phyloP scores from a whole-genome alignment of 2,797 vertebrate genomes.

The Lithobates pipiens region DNA sequence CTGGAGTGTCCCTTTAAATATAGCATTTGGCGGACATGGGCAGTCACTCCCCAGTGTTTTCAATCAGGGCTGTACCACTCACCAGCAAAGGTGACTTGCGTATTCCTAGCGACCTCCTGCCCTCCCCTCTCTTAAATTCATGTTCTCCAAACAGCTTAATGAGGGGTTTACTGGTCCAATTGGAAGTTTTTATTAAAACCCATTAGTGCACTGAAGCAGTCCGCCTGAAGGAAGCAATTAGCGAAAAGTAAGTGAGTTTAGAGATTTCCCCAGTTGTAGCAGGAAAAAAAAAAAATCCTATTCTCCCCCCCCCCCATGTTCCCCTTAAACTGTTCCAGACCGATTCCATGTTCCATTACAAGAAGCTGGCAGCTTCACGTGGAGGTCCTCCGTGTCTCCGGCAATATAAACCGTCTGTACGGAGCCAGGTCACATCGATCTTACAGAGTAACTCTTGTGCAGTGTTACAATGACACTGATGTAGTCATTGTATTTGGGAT shows the following conservation, averaged over 20 bases:
- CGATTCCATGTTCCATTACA: constrained; percentile 25
- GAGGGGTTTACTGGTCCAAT: constrained; percentile 90
- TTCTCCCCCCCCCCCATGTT: constrained; percentile 35
- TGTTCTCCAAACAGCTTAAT: constrained; percentile 91
- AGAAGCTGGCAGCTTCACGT: constrained; percentile 8
- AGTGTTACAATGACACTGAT: not conserved
- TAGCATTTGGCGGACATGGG: constrained; percentile 66
- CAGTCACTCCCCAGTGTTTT: constrained; percentile 74
- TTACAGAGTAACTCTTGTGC: not conserved
- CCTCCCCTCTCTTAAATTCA: constrained; percentile 82
- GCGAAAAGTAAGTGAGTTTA: constrained; percentile 70
- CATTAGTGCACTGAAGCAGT: constrained; percentile 78
- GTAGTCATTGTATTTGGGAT: not conserved
- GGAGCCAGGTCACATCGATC: not conserved
- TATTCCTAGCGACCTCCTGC: constrained; percentile 82
- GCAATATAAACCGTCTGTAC: constrained; percentile 34
- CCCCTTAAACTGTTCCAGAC: constrained; percentile 74
- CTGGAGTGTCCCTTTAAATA: not conserved
- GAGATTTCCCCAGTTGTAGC: constrained; percentile 62
- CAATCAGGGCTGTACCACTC: constrained; percentile 77
- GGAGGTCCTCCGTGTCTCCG: constrained; percentile 8
- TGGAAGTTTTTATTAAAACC: constrained; percentile 89
- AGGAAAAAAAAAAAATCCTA: not conserved
- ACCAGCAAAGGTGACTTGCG: constrained; percentile 84
- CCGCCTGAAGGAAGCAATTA: constrained; percentile 90